These are phyloP conservation scores for Lepus oiostolus DNA, from an alignment of 2,797 vertebrate genomes.

Conservation along the genomic window DNA sequence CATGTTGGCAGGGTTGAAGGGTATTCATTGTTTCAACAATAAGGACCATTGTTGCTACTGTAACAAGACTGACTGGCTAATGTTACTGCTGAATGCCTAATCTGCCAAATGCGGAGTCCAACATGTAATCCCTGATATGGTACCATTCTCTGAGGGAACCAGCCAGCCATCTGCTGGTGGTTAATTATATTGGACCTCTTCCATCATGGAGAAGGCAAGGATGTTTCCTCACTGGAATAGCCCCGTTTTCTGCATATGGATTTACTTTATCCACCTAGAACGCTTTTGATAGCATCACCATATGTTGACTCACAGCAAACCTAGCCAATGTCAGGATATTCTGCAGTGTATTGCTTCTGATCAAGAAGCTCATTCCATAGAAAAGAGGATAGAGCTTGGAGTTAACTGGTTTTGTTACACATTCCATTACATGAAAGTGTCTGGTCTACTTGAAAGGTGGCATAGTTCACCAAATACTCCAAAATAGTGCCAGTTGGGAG, in stretches of 20 bases:
- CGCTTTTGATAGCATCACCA: background rate
- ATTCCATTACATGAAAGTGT: background rate
- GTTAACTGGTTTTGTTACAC: background rate
- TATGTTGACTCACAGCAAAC: slow-evolving; percentile 7
- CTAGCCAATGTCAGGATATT: background rate
- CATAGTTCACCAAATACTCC: background rate
- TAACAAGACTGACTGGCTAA: slow-evolving; percentile 9
- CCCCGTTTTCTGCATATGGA: background rate
- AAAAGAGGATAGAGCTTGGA: background rate
- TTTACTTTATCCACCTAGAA: slow-evolving; percentile 22
- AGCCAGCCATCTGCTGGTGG: slow-evolving; percentile 13
- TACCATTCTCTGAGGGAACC: background rate
- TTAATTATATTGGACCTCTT: slow-evolving; percentile 20
- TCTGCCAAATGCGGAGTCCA: slow-evolving; percentile 21
- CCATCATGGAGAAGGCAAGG: background rate
- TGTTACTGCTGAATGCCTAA: background rate
- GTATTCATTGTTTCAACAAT: background rate
- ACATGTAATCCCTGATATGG: background rate
- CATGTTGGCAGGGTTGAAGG: background rate
- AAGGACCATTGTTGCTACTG: slow-evolving; percentile 26
- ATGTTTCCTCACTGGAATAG: slow-evolving; percentile 8
- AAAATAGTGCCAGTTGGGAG: background rate
- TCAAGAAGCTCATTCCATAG: background rate
- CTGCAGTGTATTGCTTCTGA: background rate
- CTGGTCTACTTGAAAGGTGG: background rate